Conservation (phyloP, 1,140 invertebrate genomes). For the Cecropterus lyciades region DNA sequence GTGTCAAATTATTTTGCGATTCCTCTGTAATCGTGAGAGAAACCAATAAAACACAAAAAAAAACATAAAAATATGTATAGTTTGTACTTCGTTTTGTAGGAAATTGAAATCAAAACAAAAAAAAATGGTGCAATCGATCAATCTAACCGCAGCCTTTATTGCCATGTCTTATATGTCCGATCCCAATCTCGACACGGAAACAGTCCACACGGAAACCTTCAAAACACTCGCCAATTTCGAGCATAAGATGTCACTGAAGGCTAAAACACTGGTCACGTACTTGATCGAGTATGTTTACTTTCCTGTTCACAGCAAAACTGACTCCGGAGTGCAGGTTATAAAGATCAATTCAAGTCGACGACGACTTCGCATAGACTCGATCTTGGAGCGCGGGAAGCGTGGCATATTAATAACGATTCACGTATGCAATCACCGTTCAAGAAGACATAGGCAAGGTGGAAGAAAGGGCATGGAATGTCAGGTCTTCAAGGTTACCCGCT, state of each 20-base stretch:
- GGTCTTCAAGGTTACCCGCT: slow-evolving; percentile 67
- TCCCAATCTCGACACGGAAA: slow-evolving; percentile 49
- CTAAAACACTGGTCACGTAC: slow-evolving; percentile 66
- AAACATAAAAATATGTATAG: too few relatives aligned
- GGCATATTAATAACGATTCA: slow-evolving; percentile 79
- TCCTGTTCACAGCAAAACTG: slow-evolving; percentile 8
- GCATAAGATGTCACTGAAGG: slow-evolving; percentile 62
- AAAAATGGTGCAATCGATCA: not conserved
- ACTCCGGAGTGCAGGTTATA: slow-evolving; percentile 36
- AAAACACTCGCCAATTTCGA: slow-evolving; percentile 57
- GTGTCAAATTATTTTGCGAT: too few relatives aligned
- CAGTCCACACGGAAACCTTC: slow-evolving; percentile 45
- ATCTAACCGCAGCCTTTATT: not conserved
- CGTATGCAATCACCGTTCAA: slow-evolving; percentile 76
- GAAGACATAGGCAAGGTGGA: slow-evolving; percentile 80
- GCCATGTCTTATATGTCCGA: not conserved
- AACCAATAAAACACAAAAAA: too few relatives aligned
- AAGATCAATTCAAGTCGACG: slow-evolving; percentile 38
- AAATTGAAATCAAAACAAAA: not conserved
- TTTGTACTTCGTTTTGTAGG: too few relatives aligned
- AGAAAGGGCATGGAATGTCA: slow-evolving; percentile 82
- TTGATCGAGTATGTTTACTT: slow-evolving; percentile 39
- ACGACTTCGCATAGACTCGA: slow-evolving; percentile 55
- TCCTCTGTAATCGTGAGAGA: too few relatives aligned
- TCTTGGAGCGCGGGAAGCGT: slow-evolving; percentile 69